A percentile compares a stretch with the other conserved stretches of the same genome.
These are phyloP conservation scores for Neosilurus mollespiculum DNA, from an alignment of 2,797 vertebrate species.

Conservation along the genomic window DNA sequence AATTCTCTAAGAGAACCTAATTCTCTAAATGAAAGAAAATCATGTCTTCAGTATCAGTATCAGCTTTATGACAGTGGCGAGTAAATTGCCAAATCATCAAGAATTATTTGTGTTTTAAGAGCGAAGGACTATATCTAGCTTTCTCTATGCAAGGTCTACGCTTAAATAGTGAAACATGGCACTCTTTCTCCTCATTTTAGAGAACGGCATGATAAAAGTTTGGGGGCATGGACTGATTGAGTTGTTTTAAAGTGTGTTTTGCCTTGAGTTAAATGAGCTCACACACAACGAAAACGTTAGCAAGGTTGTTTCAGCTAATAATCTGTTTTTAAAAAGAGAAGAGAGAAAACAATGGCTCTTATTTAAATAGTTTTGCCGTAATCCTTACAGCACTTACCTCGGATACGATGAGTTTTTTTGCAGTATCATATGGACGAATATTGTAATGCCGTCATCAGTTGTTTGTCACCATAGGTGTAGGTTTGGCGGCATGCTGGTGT, in stretches of 20 bases:
- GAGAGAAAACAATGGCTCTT: background rate
- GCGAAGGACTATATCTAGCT: conserved; percentile 32
- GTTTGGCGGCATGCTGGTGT: background rate
- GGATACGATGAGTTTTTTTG: background rate
- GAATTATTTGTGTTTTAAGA: conserved; percentile 16
- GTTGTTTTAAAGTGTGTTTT: background rate
- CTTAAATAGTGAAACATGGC: conserved; percentile 14
- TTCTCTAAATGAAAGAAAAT: conserved; percentile 32
- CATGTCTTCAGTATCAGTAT: conserved; percentile 20
- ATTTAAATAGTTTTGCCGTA: conserved; percentile 8
- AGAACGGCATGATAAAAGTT: background rate
- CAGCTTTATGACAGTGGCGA: conserved; percentile 23
- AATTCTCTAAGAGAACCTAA: conserved; percentile 28
- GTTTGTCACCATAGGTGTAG: background rate
- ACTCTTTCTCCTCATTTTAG: conserved; percentile 3
- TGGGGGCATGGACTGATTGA: conserved; percentile 2
- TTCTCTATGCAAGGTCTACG: conserved; percentile 59
- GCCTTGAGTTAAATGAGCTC: conserved; percentile 7
- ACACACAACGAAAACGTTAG: background rate
- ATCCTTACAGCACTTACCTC: background rate
- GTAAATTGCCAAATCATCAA: conserved; percentile 28
- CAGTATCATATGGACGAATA: background rate
- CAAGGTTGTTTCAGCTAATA: background rate
- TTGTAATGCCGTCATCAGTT: background rate
- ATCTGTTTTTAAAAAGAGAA: conserved; percentile 27